A percentile compares a stretch with the other conserved stretches of the same genome.
Evolutionary conservation across 1,140 invertebrate genomes (phyloP).

Genomic region (Heliconius melpomene): DNA sequence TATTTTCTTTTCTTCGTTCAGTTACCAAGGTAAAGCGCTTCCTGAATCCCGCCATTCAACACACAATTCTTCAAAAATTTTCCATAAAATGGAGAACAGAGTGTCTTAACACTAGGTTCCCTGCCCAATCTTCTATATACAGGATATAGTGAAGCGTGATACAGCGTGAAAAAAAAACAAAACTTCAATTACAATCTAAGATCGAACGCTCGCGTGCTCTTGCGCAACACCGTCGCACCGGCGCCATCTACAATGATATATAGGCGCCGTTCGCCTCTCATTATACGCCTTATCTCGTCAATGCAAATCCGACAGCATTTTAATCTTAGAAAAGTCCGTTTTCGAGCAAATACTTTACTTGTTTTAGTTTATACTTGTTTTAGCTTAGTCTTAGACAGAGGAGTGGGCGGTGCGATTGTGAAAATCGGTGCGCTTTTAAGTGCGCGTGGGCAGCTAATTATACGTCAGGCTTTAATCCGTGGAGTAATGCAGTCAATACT

Average conservation of each 20-base stretch:
- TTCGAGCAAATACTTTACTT: conserved; percentile 55
- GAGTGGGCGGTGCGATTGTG: conserved; percentile 63
- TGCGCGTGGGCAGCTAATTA: conserved; percentile 72
- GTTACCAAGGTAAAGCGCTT: no score
- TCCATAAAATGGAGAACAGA: no score
- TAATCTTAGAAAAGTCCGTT: conserved; percentile 68
- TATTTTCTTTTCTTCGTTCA: no score
- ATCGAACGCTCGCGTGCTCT: conserved; percentile 48
- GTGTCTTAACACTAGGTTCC: no score
- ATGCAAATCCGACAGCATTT: conserved; percentile 71
- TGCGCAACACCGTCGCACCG: conserved; percentile 59
- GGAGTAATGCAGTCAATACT: conserved; percentile 50
- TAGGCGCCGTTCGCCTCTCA: conserved; percentile 64
- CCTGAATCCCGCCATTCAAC: no score
- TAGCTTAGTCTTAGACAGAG: conserved; percentile 41
- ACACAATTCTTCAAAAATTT: no score
- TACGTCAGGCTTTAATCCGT: conserved; percentile 65
- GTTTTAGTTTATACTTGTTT: conserved; percentile 52
- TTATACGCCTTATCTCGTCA: conserved; percentile 58
- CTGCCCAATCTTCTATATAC: no score
- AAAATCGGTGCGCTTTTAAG: conserved; percentile 63
- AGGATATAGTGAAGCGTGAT: no score
- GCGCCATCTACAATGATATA: conserved; percentile 75
- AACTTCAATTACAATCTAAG: conserved; percentile 13
- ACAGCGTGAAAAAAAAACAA: no score